Evolutionary conservation across 2,888 invertebrate species (phyloP), one percentile per base, ranked within the genome.

Genomic region (Ophion slaviceki): DNA sequence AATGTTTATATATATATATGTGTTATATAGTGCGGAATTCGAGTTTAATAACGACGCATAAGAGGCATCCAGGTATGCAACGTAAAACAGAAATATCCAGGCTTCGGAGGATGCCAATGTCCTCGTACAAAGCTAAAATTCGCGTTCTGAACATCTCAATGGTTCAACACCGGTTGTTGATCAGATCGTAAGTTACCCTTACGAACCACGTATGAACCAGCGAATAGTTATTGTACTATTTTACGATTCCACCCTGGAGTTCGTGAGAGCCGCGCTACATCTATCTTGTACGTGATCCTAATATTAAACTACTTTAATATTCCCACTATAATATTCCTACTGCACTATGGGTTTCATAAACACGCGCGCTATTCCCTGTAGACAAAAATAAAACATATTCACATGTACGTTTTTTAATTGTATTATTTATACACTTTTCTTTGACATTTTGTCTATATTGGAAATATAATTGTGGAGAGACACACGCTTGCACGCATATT

Each of bases 151-250:
- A 28, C 8, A 61, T 4, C 40, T 61, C 20, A 17, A 40, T 66
- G 47, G 64, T 45, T 76, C 47, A 47, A 47, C 11, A 76, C 76
- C 20, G 47, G 53, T 28, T 45, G 53, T 66, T 64, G 47, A 66
- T 64, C 76, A 45, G 53, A 76, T 45, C 66, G n/a, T 47, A 76
- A 64, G 53, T 10, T 10, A 64, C n/a, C 47, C 66, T 47, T n/a
- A 40, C 10, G 62, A 53, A 32, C 28, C 64, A 47, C 66, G 28
- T 20, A 53, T 70, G 17, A 53, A 70, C 47, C 70, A 53, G 28
- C 1, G 20, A 28, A 32, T 66, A 32, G 45, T n/a, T 47, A 47
- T 64, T 47, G 32, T 53, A 76, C 40, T 20, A 11, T 64, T 61
- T 66, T 66, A 32, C 28, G 70, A 47, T 53, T 28, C 14, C 8